A percentile compares a stretch with the other conserved stretches of the same genome.
phyloP scores from a whole-genome alignment of 1,140 invertebrate genomes.

The Drosophila orosa region DNA sequence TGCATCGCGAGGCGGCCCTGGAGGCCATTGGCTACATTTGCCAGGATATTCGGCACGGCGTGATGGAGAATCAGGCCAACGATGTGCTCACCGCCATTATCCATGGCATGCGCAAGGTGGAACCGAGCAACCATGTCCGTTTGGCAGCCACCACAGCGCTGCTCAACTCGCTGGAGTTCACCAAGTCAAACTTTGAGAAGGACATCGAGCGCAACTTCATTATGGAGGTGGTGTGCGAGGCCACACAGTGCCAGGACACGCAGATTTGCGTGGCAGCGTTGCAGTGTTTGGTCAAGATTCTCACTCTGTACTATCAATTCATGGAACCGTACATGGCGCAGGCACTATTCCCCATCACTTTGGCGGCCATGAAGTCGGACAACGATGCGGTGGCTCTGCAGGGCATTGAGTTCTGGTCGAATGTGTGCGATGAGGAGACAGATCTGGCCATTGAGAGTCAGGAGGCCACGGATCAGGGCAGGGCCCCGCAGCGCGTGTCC shows the following conservation, averaged over 20 bases:
- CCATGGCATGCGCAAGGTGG: constrained; percentile 96
- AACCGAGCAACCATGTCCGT: constrained; percentile 93
- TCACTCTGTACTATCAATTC: constrained; percentile 99
- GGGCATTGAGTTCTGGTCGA: constrained; percentile 99
- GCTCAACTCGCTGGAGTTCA: constrained; percentile 99
- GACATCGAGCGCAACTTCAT: constrained; percentile 99
- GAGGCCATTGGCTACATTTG: constrained; percentile 98
- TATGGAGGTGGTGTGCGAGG: constrained; percentile 99
- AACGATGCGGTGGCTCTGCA: constrained; percentile 98
- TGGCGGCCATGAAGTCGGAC: constrained; percentile 99
- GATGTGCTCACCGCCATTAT: constrained; percentile 99
- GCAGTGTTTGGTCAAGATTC: constrained; percentile 99
- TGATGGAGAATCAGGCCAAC: constrained; percentile 96
- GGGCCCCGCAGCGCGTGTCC: constrained; percentile 95
- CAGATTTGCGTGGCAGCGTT: constrained; percentile 97
- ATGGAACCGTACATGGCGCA: constrained; percentile 99
- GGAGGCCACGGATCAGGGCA: constrained; percentile 95
- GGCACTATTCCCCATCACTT: constrained; percentile 99
- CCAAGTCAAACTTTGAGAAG: constrained; percentile 98
- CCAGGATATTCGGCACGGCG: constrained; percentile 94
- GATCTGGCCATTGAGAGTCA: constrained; percentile 97
- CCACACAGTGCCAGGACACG: constrained; percentile 93
- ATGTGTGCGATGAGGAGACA: constrained; percentile 99
- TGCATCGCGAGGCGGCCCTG: constrained; percentile 97
- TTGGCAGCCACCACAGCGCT: constrained; percentile 98